Percentiles rank a stretch among this genome's conserved stretches.
These are phyloP conservation scores for Lepus europaeus DNA, from an alignment of 2,113 vertebrate genomes.

Conservation along the genomic window DNA sequence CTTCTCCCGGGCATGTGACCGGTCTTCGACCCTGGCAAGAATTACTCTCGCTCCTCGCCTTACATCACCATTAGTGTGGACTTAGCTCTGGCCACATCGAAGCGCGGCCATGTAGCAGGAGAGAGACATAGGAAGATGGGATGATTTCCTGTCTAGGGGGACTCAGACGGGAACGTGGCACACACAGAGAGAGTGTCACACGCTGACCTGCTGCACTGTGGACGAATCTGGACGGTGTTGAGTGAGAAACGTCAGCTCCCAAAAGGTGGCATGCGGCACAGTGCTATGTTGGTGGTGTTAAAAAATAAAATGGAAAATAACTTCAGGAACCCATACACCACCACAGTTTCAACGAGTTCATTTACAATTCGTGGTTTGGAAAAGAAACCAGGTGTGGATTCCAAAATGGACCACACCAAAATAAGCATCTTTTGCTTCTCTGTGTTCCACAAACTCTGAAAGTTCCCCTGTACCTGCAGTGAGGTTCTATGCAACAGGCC, in stretches of 20 bases:
- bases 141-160: not conserved
- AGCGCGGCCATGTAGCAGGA: not conserved
- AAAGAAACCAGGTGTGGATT: not conserved
- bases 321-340: not conserved
- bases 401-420: too few species aligned
- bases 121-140: not conserved
- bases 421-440: too few species aligned
- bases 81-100: not conserved
- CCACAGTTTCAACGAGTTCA: too few species aligned
- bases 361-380: too few species aligned
- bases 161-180: not conserved
- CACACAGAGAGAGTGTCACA: too few species aligned
- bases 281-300: not conserved
- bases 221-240: not conserved
- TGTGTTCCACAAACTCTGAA: too few species aligned
- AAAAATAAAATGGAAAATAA: conserved; percentile 23
- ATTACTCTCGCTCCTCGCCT: conserved; percentile 64
- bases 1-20: conserved; percentile 50
- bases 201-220: not conserved
- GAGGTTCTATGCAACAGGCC: too few species aligned
- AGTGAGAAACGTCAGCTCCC: not conserved
- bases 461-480: too few species aligned
- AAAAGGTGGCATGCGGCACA: not conserved
- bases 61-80: conserved; percentile 53
- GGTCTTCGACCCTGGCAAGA: conserved; percentile 46